These are phyloP conservation scores for Ischnus inquisitorius DNA, from an alignment of 2,888 invertebrate genomes.

Conservation along the genomic window DNA sequence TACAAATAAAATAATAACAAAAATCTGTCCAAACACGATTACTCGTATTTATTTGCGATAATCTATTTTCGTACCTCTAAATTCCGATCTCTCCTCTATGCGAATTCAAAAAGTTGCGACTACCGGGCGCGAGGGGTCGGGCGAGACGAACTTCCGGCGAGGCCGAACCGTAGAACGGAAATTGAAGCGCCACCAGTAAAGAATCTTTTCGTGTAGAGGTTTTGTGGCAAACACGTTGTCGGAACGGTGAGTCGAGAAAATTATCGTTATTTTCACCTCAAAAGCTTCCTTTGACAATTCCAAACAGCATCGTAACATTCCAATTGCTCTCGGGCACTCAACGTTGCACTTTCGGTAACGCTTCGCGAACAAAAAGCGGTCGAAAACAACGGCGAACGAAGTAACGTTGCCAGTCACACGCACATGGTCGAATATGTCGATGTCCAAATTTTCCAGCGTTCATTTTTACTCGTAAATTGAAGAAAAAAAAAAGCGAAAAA, in stretches of 20 bases:
- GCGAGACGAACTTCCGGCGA: slow-evolving; percentile 12
- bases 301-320: background rate
- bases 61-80: too few species aligned
- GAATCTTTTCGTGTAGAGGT: slow-evolving; percentile 72
- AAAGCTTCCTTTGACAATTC: background rate
- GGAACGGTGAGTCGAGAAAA: slow-evolving; percentile 79
- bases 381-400: slow-evolving; percentile 53
- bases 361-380: slow-evolving; percentile 50
- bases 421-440: slow-evolving; percentile 69
- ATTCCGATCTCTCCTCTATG: too few species aligned
- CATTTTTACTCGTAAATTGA: background rate
- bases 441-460: slow-evolving; percentile 70
- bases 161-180: slow-evolving; percentile 68
- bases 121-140: background rate
- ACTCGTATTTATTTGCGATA: too few species aligned
- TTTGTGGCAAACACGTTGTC: slow-evolving; percentile 84
- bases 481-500: slow-evolving; percentile 40
- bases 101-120: background rate
- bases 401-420: slow-evolving; percentile 74
- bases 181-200: slow-evolving; percentile 65
- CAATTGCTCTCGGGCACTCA: background rate
- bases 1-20: too few species aligned
- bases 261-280: background rate
- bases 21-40: too few species aligned
- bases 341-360: background rate